Evolutionary conservation across 2,113 vertebrate genomes (phyloP).

Genomic region (Rhynchomys soricoides): DNA sequence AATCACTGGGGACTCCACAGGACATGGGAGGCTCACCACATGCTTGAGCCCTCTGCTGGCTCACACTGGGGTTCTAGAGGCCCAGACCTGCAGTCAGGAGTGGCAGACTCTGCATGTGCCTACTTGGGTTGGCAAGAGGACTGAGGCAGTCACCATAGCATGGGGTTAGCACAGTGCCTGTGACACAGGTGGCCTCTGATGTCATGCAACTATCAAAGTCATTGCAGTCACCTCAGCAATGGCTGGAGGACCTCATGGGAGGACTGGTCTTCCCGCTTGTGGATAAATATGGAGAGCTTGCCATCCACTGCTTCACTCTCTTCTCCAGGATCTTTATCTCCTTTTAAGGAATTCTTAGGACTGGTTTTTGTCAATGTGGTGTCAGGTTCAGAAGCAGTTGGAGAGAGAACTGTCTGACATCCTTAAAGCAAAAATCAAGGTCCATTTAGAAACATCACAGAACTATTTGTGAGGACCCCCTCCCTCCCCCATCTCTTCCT

Average conservation of each 20-base stretch:
- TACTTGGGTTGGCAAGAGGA: not conserved
- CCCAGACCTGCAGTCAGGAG: not conserved
- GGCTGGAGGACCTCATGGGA: constrained; percentile 99
- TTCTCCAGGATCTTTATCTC: constrained; percentile 94
- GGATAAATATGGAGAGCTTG: constrained; percentile 98
- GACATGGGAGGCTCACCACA: not conserved
- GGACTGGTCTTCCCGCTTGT: constrained; percentile 98
- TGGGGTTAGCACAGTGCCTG: not conserved
- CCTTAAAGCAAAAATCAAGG: constrained; percentile 84
- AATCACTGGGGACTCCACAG: not conserved
- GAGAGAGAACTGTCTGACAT: constrained; percentile 98
- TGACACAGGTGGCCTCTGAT: not conserved
- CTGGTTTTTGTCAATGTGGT: constrained; percentile 91
- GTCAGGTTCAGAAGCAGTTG: constrained; percentile 96
- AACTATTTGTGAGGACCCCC: not conserved
- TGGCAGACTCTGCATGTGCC: not conserved
- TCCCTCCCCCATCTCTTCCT: not conserved
- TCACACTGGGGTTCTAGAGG: not conserved
- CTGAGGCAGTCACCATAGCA: not conserved
- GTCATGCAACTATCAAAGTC: not conserved
- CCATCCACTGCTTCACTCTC: constrained; percentile 98
- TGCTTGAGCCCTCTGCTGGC: not conserved
- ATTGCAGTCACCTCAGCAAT: constrained; percentile 91
- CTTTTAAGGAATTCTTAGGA: constrained; percentile 95
- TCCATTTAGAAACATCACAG: not conserved